Evolutionary conservation across 2,113 vertebrate species (phyloP), one percentile per base, ranked within the genome.

Genomic region (Corythoichthys intestinalis): DNA sequence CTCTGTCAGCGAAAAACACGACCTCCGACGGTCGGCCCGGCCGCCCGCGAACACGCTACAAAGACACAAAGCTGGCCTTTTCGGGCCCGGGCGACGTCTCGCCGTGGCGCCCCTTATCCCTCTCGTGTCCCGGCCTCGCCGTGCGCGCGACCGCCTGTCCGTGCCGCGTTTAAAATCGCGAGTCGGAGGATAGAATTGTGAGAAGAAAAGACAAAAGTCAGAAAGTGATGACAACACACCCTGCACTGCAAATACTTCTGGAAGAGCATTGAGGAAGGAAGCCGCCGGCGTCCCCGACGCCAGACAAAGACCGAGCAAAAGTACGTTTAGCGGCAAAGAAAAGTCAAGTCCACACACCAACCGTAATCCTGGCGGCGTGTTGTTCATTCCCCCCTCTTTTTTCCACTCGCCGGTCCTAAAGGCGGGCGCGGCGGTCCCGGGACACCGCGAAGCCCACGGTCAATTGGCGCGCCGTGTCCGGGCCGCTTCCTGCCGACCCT

Each of bases 1-100:
- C 88, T 48, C 37, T 57, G 92, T 94, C 92, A 93, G 93, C 93
- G 75, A 70, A 92, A 86, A 75, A 80, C 69, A 79, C 78, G 79
- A 56, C 61, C 78, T 76, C 77, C 77, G 89, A 90, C 83, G 73
- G 59, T 73, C 72, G 50, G 53, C 66, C 35, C 67, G 64, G 68
- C 61, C 65, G 65, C 74, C 58, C 63, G 65, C 74, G 73, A 80
- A 86, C 78, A 79, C 11, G 50, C 67, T 73, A 65, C 72, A 64
- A 72, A 68, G 79, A 75, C 37, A 90, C 83, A 84, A 80, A 53
- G 70, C 34, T 13, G 0, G 56, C 56, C 56, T 37, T 37, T 58
- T 3, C 6, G 11, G 4, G 56, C 56, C 5, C 39, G 11, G 17
- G 10, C 7, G 4, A 46, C 15, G 60, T 63, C 60, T 63, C 9